Evolutionary conservation across 2,888 invertebrate genomes (phyloP), one percentile per base, ranked within the genome.

Genomic region (Zootermopsis nevadensis): DNA sequence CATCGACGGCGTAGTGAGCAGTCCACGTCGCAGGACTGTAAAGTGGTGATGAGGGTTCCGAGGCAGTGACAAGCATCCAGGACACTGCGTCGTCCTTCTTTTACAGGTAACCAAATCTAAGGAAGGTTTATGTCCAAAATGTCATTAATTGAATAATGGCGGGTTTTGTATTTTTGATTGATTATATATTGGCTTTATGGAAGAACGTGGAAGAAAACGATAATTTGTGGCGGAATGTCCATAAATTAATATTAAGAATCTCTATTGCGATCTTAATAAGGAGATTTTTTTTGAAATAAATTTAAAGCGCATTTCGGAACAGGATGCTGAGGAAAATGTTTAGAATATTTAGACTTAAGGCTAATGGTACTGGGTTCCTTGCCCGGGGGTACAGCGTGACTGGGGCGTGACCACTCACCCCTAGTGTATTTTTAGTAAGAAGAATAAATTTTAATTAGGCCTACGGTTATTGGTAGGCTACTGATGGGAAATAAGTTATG

Each of bases 1-100:
- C 87, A 86, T 87, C 86, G 86, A 86, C 86, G 84, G 79, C 55
- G 77, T 79, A 77, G 77, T 10, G 30, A 27, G 79, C 77, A 30
- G 60, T 27, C 76, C 83, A 81, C 77, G 83, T 83, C 66, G 74
- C 80, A 74, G 22, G 80, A 74, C 80, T 83, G 83, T 83, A 83
- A 83, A 80, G 48, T 77, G 77, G 83, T 80, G 83, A 77, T 83
- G 83, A 55, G 82, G 72, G 83, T 74, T 22, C 77, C 77, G 53
- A 19, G 30, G 12, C 12, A 38, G 48, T 15, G 80, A 66, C 35
- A 81, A 22, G 35, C 27, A 35, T 60, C n/a, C 60, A 33, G 66
- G 66, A 35, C 24, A 7, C 6, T 22, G 15, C 22, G 19, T 27
- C 66, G 35, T 80, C 38, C 60, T 42, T 55, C 79, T 1, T 77